Evolutionary conservation across 2,888 invertebrate species (phyloP).

Genomic region (Parnassius mnemosyne): DNA sequence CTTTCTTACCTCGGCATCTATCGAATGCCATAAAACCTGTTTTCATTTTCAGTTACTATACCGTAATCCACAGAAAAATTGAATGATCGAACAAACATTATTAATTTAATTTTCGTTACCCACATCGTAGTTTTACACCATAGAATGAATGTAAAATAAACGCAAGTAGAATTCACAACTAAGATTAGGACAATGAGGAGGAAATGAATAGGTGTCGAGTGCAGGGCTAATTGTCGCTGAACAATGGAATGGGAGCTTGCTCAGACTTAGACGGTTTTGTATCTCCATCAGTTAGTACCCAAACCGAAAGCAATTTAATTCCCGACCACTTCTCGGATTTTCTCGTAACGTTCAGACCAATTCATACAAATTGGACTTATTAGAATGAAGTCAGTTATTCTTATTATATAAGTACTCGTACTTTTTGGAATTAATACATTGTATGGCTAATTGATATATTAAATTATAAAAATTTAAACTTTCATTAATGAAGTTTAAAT

Average conservation of each 20-base stretch:
- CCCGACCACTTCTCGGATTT: background rate
- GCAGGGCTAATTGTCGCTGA: conserved; percentile 64
- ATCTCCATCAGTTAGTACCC: conserved; percentile 25
- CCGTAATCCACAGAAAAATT: too few relatives aligned
- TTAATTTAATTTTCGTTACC: too few relatives aligned
- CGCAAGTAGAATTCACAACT: conserved; percentile 44
- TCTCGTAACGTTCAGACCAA: background rate
- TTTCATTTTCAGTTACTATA: too few relatives aligned
- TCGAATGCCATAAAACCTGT: too few relatives aligned
- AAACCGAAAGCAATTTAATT: conserved; percentile 17
- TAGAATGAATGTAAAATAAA: conserved; percentile 18
- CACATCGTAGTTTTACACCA: background rate
- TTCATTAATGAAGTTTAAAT: too few relatives aligned
- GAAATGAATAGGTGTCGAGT: conserved; percentile 70
- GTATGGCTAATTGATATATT: too few relatives aligned
- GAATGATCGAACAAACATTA: too few relatives aligned
- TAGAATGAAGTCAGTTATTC: too few relatives aligned
- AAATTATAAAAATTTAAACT: too few relatives aligned
- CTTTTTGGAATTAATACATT: too few relatives aligned
- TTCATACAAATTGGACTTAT: background rate
- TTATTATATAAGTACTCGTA: too few relatives aligned
- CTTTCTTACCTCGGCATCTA: too few relatives aligned
- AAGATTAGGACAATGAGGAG: conserved; percentile 55
- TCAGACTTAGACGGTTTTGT: conserved; percentile 31
- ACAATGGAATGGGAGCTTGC: conserved; percentile 48